Conservation (phyloP, 2,113 vertebrate species). For the Dascyllus trimaculatus region DNA sequence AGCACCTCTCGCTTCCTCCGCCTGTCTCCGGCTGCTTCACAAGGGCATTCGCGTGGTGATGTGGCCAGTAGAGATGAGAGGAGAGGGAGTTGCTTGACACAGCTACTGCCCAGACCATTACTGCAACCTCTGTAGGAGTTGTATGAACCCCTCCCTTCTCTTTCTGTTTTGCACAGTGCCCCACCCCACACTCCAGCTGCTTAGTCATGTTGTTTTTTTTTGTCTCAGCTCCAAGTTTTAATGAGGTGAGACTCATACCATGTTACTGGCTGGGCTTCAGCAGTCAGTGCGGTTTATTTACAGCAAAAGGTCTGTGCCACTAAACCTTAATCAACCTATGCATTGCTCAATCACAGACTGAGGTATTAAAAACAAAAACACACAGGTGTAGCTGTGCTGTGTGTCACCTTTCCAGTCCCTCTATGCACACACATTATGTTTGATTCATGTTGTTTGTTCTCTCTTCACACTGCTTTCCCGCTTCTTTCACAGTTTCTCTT, state of each 20-base stretch:
- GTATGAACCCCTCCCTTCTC: slow-evolving; percentile 16
- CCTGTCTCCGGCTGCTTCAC: slow-evolving; percentile 64
- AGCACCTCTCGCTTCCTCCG: slow-evolving; percentile 35
- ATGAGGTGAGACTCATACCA: slow-evolving; percentile 70
- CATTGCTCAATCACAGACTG: slow-evolving; percentile 41
- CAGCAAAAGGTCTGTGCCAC: slow-evolving; percentile 44
- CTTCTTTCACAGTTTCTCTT: slow-evolving; percentile 14
- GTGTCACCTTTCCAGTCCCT: neutral
- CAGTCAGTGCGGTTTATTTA: slow-evolving; percentile 69
- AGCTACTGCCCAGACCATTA: slow-evolving; percentile 30
- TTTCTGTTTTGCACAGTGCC: slow-evolving; percentile 29
- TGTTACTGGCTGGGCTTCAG: slow-evolving; percentile 53
- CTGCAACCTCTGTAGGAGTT: slow-evolving; percentile 18
- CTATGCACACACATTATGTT: slow-evolving; percentile 7
- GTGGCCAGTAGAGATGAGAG: slow-evolving; percentile 35
- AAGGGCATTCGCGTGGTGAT: slow-evolving; percentile 72
- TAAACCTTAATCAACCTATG: slow-evolving; percentile 57
- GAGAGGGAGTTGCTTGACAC: slow-evolving; percentile 19
- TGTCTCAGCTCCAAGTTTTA: slow-evolving; percentile 75
- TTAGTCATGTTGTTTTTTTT: slow-evolving; percentile 77
- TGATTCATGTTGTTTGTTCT: slow-evolving; percentile 32
- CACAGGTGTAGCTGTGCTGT: slow-evolving; percentile 29
- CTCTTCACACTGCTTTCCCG: slow-evolving; percentile 8
- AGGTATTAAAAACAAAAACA: slow-evolving; percentile 43
- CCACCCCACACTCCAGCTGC: slow-evolving; percentile 52